Conservation (phyloP, 2,113 vertebrate species). For the Calidris pygmaea region DNA sequence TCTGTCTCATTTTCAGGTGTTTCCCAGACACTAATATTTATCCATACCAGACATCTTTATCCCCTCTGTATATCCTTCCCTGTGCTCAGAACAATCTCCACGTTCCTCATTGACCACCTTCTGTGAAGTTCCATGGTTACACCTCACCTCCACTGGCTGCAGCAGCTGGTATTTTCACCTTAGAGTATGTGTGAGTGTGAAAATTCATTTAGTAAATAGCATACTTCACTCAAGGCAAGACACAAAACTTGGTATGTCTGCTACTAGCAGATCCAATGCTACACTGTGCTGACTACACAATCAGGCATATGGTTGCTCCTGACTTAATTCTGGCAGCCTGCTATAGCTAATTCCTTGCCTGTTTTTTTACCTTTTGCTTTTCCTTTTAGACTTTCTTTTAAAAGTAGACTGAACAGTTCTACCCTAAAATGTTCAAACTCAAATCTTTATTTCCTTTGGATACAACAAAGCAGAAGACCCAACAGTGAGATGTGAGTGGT, state of each 20-base stretch:
- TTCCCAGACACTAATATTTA: background rate
- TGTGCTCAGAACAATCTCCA: background rate
- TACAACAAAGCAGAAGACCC: background rate
- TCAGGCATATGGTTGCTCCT: background rate
- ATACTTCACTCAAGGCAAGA: background rate
- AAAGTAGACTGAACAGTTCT: background rate
- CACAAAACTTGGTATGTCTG: background rate
- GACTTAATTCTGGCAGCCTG: background rate
- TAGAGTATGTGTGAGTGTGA: background rate
- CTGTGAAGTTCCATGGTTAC: background rate
- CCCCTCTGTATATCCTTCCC: background rate
- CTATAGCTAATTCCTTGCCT: background rate
- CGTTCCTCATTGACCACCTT: accelerated
- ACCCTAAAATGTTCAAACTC: background rate
- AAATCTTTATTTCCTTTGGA: background rate
- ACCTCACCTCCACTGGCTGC: background rate
- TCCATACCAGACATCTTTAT: background rate
- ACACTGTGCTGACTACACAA: accelerated
- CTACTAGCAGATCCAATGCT: background rate
- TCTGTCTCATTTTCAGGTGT: background rate
- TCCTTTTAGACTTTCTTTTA: background rate
- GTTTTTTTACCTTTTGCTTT: background rate
- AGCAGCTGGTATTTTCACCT: background rate
- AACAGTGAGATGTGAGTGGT: background rate
- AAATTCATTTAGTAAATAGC: background rate